Percentiles rank a stretch among this genome's conserved stretches.
Conservation (phyloP, 2,113 vertebrate genomes). For the Sphaerodactylus townsendi region DNA sequence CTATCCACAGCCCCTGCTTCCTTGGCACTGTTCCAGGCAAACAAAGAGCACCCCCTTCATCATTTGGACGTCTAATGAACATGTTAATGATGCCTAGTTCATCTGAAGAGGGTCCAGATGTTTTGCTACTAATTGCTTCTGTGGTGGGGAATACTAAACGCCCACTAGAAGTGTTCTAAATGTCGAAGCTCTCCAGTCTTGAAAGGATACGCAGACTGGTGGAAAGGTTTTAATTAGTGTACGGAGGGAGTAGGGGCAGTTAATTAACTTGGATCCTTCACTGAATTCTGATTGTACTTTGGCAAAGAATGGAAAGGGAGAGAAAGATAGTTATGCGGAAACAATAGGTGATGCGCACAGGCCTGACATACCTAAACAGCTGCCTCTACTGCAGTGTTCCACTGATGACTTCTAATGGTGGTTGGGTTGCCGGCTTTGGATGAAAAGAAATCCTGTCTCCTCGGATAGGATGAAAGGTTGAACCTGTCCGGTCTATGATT, state of each 20-base stretch:
- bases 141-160: slow-evolving; percentile 18
- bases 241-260: not conserved
- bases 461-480: no score
- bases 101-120: slow-evolving; percentile 23
- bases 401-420: not conserved
- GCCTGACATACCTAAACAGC: slow-evolving; percentile 1
- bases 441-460: not conserved
- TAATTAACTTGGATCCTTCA: slow-evolving; percentile 17
- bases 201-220: slow-evolving; percentile 13
- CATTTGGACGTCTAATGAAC: slow-evolving; percentile 6
- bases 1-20: not conserved
- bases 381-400: not conserved
- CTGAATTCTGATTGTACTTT: slow-evolving; percentile 1
- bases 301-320: no score
- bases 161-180: slow-evolving; percentile 3
- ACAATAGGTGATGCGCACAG: not conserved
- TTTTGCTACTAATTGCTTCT: slow-evolving; percentile 18
- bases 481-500: no score
- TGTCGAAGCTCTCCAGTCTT: not conserved
- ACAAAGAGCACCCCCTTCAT: not conserved
- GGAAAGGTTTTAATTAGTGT: slow-evolving; percentile 17
- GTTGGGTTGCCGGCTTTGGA: not conserved
- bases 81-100: slow-evolving; percentile 11
- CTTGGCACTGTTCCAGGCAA: slow-evolving; percentile 7
- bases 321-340: not conserved